Base-by-base conservation (phyloP, 2,888 invertebrate genomes). In the Hermaeophaga mercurialis region DNA sequence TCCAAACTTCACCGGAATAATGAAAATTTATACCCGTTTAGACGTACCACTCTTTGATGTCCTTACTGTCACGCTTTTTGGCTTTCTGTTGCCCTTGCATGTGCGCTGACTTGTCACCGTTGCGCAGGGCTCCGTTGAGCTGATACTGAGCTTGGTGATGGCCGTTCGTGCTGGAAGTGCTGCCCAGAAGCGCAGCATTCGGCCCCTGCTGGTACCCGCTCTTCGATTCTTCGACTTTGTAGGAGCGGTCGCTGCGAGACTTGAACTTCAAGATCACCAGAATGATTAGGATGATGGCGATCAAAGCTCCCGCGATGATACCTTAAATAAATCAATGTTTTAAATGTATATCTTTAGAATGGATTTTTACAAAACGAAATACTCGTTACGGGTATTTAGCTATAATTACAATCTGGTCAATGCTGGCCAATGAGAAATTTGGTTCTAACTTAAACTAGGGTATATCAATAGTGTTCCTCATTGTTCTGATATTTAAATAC, bases 31-130 rank as follows among this genome's bases (percentile, higher is more conserved):
- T 19, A 36, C 43, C 39, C 55, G 57, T 69, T 84, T 89, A 94
- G 79, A 95, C 95, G 79, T 95, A 95, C 95, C 95, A 95, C 84
- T 95, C 95, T 82, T 95, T 95, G 75, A 95, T 91, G 76, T 94
- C 93, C 83, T 93, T 92, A 61, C 89, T 85, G 75, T 87, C 86
- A 62, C 86, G 84, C 73, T 91, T 91, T 78, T 89, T 84, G 61
- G 69, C 59, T 61, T 75, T 77, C 66, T 68, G 65, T 43, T 78
- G 59, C 41, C 54, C 57, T 2, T 19, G 80, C 66, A 43, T 3
- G n/a, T 74, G 74, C 52, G 68, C 64, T 17, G 66, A 63, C 41
- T 81, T 82, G 47, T 83, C 77, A 22, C 76, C 80, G 65, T 81
- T 82, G 47, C 84, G 76, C 1, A 80, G 79, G n/a, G 81, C 81